Conservation (phyloP, 2,113 vertebrate genomes). For the Stigmatopora argus region DNA sequence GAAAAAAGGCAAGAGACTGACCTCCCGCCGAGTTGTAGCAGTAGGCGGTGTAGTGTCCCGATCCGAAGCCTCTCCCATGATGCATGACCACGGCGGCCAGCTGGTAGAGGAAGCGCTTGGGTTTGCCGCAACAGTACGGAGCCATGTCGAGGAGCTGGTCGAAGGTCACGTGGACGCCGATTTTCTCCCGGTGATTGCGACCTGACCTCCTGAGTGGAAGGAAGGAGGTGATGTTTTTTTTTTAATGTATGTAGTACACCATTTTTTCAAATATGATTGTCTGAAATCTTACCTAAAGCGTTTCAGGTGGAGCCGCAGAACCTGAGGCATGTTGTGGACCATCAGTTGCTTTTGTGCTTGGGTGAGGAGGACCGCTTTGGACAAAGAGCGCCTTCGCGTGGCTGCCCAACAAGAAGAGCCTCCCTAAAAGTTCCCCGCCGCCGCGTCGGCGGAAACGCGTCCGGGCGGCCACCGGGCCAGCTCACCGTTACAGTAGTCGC, state of each 20-base stretch:
- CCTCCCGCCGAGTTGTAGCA: conserved; percentile 98
- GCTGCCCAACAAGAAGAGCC: conserved; percentile 60
- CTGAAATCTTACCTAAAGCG: conserved; percentile 88
- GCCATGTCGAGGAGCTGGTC: conserved; percentile 97
- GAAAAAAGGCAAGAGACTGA: conserved; percentile 56
- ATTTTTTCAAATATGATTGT: no score
- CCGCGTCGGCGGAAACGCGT: no score
- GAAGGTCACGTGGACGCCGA: conserved; percentile 94
- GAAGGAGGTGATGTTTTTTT: no score
- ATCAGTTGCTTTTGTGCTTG: conserved; percentile 96
- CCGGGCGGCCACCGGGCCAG: no score
- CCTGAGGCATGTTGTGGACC: conserved; percentile 98
- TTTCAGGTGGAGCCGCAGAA: conserved; percentile 97
- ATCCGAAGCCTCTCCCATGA: conserved; percentile 98
- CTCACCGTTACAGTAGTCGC: conserved; percentile 97
- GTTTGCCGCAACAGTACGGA: conserved; percentile 88
- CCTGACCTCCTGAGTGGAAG: conserved; percentile 98
- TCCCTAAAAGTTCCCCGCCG: neutral
- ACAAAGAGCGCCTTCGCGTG: conserved; percentile 84
- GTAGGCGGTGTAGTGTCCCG: conserved; percentile 98
- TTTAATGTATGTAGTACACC: no score
- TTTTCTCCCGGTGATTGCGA: conserved; percentile 98
- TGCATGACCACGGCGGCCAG: conserved; percentile 99
- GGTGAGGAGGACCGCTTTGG: conserved; percentile 87
- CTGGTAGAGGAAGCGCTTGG: conserved; percentile 86